Evolutionary conservation across 2,113 vertebrate species (phyloP), one percentile per base, ranked within the genome.

Genomic region (Lasiurus cinereus): DNA sequence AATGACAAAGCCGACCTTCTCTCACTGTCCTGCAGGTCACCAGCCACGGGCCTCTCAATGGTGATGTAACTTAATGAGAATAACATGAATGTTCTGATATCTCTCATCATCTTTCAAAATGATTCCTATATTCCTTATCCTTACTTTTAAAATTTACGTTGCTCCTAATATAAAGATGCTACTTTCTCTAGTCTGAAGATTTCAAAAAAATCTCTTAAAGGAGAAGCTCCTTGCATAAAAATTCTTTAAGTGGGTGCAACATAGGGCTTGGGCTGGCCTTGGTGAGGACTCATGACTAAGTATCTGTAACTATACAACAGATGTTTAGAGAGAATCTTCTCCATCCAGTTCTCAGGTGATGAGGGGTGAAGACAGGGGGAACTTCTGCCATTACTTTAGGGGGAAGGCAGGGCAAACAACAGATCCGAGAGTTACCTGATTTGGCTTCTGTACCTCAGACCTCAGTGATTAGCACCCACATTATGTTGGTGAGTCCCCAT

Each of bases 101-200:
- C 39, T 83, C 3, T 43, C 31, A 64, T 43, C 66, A 83, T 50
- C 79, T 83, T 91, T 95, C 67, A 82, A 94, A 95, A 86, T 84
- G 43, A 76, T 11, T 27, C 21, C 54, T 50, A 43, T 21, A 22
- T 62, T 70, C 8, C 73, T 69, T 88, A 27, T 21, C 18, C 48
- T 50, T 83, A 39, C 67, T 79, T 93, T 89, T 46, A 29, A 93
- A 69, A 27, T 79, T 56, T 59, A 85, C 66, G 6, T 94, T 48
- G 50, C 11, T 50, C 39, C 72, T 77, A 9, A 73, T 77, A 85
- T 54, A 94, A 94, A 94, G 24, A 93, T 85, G 22, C 15, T 64
- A 43, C 83, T 92, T 94, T 46, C 48, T 46, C 36, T 95, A n/a
- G 6, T 83, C 72, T 91, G 33, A 90, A 84, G 50, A 67, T 59